Evolutionary conservation across 2,113 vertebrate species (phyloP).

Genomic region (Hipposideros armiger): DNA sequence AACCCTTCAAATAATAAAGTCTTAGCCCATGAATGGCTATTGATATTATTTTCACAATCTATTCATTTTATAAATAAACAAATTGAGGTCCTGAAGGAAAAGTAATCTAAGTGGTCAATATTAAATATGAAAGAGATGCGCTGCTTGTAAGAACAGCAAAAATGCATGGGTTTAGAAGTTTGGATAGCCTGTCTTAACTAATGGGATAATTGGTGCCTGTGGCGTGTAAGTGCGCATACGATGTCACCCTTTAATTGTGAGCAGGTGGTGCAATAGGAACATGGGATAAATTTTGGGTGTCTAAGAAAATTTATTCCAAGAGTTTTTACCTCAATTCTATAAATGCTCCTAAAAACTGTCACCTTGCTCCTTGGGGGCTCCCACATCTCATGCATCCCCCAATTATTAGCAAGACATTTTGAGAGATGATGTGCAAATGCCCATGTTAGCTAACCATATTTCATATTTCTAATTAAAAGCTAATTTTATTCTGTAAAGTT

Average conservation of each 20-base stretch:
- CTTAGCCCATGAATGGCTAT: background rate
- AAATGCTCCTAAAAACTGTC: conserved; percentile 2
- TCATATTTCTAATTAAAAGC: background rate
- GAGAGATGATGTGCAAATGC: background rate
- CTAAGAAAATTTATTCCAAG: background rate
- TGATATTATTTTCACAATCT: background rate
- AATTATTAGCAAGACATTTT: background rate
- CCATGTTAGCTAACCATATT: background rate
- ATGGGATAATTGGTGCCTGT: background rate
- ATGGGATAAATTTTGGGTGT: background rate
- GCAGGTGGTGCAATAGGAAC: background rate
- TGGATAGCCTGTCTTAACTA: background rate
- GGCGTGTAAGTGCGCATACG: background rate
- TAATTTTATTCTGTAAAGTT: background rate
- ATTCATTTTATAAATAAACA: background rate
- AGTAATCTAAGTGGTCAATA: background rate
- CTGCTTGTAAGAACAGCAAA: background rate
- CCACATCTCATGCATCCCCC: background rate
- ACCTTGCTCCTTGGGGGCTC: background rate
- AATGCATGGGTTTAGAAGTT: background rate
- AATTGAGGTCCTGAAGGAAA: conserved; percentile 3
- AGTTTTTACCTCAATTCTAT: background rate
- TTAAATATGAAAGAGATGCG: background rate
- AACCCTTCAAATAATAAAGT: background rate
- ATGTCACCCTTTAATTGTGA: background rate